phyloP scores from a whole-genome alignment of 2,797 vertebrate species.

The Parotocinclus haroldoi region DNA sequence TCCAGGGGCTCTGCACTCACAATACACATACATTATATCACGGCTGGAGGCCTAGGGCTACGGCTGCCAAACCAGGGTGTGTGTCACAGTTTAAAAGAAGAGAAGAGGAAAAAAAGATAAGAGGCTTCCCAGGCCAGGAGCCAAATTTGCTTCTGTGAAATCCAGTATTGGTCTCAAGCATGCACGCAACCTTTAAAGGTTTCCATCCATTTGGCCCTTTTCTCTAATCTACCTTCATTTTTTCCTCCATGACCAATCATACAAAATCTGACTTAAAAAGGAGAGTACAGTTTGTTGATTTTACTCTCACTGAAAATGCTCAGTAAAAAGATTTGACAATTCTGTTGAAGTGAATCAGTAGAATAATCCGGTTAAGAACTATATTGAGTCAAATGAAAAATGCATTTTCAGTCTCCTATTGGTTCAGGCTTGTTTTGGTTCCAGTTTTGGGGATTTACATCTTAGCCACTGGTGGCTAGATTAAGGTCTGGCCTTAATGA shows the following conservation, averaged over 20 bases:
- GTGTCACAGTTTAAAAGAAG: conserved; percentile 55
- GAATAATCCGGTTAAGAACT: too few relatives aligned
- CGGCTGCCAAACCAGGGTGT: conserved; percentile 59
- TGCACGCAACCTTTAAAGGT: conserved; percentile 54
- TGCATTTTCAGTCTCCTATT: too few relatives aligned
- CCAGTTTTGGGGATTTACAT: conserved; percentile 20
- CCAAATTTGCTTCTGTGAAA: conserved; percentile 60
- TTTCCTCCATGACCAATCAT: background rate
- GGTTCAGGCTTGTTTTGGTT: conserved; percentile 6
- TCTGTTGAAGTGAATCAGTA: too few relatives aligned
- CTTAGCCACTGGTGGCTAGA: conserved; percentile 17
- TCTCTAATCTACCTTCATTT: conserved; percentile 29
- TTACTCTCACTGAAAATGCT: too few relatives aligned
- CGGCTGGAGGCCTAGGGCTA: conserved; percentile 55
- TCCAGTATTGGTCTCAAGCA: conserved; percentile 56
- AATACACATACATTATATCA: conserved; percentile 62
- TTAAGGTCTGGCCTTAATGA: conserved; percentile 19
- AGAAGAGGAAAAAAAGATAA: conserved; percentile 48
- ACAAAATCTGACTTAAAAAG: background rate
- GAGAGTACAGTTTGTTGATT: too few relatives aligned
- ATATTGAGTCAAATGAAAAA: too few relatives aligned
- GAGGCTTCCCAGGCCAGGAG: conserved; percentile 52
- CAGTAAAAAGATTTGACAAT: too few relatives aligned
- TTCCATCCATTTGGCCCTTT: background rate
- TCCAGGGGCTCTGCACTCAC: conserved; percentile 63